Evolutionary conservation across 2,888 invertebrate genomes (phyloP), one percentile per base, ranked within the genome.

Genomic region (Agriopis leucophaearia): DNA sequence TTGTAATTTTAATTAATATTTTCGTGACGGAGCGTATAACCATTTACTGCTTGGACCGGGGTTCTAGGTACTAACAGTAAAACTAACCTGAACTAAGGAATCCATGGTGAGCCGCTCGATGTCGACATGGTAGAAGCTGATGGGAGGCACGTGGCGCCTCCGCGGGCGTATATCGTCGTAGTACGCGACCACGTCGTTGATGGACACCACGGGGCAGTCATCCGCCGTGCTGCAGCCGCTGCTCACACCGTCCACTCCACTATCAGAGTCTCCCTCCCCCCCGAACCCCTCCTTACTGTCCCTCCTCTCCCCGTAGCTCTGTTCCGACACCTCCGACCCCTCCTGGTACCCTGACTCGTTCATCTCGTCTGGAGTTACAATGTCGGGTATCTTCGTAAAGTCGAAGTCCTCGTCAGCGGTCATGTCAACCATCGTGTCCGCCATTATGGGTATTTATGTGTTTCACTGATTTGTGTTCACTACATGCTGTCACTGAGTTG

Each of bases 201-300:
- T 92, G 1, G 94, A 94, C 77, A 94, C 94, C 75, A 94, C 94
- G 15, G 94, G 94, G 79, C 95, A 95, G 81, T 94, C 94, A 67
- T 95, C 95, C 48, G 90, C 95, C 47, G 95, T 89, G 78, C 95
- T 95, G 77, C 95, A 95, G 9, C 95, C 94, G 76, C 93, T 93
- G 85, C 95, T 94, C 64, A 95, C 94, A 62, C 95, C 95, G 65
- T 94, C 95, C 78, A 95, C 95, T 55, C 95, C 95, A 74, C 94
- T 91, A 77, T 95, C 95, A 55, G 92, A 92, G 73, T 93, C 94
- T 13, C 90, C 90, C 65, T 93, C 92, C 15, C 91, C 91, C 5
- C 91, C 88, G 66, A 90, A 91, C 1, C 92, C 91, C 73, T 92
- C 92, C 78, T 92, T 92, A 5, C 92, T 92, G 72, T 92, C 92